phyloP scores from a whole-genome alignment of 2,797 vertebrate genomes.

The Graptemys geographica region DNA sequence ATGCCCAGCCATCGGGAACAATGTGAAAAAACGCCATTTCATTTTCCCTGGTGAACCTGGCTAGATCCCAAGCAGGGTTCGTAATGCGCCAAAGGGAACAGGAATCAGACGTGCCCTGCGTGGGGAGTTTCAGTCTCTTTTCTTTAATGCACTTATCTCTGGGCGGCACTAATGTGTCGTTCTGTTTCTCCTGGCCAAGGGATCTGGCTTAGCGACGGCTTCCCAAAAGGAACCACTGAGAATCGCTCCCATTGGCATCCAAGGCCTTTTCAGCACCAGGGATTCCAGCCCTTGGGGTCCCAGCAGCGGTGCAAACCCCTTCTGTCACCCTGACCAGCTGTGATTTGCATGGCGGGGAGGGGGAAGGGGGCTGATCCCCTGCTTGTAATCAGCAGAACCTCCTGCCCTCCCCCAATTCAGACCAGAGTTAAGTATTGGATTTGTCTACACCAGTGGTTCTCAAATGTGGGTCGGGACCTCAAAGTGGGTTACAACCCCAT shows the following conservation, averaged over 20 bases:
- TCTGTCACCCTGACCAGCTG: background rate
- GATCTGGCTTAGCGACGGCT: background rate
- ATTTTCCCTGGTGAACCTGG: constrained; percentile 81
- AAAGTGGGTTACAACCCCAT: too few species aligned
- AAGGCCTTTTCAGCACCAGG: background rate
- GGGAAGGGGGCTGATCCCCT: background rate
- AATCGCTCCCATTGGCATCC: background rate
- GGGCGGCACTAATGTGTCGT: background rate
- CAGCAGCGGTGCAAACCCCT: background rate
- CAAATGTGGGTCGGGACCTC: too few species aligned
- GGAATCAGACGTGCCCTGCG: background rate
- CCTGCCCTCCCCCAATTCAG: background rate
- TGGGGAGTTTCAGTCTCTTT: background rate
- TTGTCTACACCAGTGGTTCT: background rate
- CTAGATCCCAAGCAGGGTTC: constrained; percentile 65
- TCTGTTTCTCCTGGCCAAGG: background rate
- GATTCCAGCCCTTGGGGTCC: background rate
- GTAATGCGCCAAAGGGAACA: rapidly evolving
- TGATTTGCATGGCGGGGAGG: background rate
- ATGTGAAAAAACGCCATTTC: constrained; percentile 68
- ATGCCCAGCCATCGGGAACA: constrained; percentile 84
- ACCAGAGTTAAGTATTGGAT: background rate
- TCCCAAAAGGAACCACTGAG: background rate
- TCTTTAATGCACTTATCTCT: background rate
- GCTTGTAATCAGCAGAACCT: background rate